A percentile compares a stretch with the other conserved stretches of the same genome.
These are phyloP conservation scores for Amniataba percoides DNA, from an alignment of 2,797 vertebrate species.

Conservation along the genomic window DNA sequence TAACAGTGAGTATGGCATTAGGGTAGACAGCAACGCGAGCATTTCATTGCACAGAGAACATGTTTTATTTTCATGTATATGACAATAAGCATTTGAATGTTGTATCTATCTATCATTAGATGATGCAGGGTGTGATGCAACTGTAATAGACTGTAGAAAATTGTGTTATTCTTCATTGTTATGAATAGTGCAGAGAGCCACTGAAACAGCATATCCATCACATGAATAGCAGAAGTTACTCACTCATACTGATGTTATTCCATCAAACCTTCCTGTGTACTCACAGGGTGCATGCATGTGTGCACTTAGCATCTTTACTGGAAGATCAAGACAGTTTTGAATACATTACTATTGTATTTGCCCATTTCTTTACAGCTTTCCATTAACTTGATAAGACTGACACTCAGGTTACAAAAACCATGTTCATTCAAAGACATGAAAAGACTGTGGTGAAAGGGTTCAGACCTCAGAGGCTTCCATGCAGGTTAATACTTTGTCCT, in stretches of 20 bases:
- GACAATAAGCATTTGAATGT: no score
- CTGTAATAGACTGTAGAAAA: neutral
- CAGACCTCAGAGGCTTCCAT: neutral
- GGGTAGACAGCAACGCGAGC: no score
- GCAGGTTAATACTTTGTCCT: no score
- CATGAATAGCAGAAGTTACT: neutral
- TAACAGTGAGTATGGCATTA: no score
- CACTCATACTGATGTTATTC: neutral
- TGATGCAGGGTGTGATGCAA: no score
- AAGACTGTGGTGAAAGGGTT: neutral
- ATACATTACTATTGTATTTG: neutral
- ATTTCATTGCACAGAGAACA: no score
- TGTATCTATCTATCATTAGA: no score
- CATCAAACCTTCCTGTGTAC: neutral
- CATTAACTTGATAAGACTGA: neutral
- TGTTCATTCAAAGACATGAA: neutral
- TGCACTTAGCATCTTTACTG: no score
- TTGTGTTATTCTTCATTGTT: neutral
- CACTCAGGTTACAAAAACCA: neutral
- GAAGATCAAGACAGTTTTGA: neutral
- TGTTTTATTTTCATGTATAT: no score
- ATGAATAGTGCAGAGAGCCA: neutral
- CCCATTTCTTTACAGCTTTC: neutral
- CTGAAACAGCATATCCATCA: neutral
- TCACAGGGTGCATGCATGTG: neutral